phyloP scores from a whole-genome alignment of 2,797 vertebrate genomes.

The Manis javanica region DNA sequence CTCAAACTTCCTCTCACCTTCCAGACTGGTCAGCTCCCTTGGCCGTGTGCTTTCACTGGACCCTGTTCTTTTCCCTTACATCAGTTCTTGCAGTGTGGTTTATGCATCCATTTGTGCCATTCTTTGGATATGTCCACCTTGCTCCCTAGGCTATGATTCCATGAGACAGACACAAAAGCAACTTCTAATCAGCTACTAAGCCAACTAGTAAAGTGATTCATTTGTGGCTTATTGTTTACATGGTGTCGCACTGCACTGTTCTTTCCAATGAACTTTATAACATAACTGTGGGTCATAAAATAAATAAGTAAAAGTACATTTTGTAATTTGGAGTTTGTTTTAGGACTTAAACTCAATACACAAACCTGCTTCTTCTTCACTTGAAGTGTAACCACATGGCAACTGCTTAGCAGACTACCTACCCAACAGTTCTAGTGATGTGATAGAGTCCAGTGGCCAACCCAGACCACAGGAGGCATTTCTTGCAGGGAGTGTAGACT shows the following conservation, averaged over 20 bases:
- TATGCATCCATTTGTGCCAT: not conserved
- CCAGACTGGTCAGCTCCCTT: not conserved
- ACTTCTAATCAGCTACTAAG: not conserved
- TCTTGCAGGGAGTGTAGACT: not conserved
- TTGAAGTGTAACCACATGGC: not conserved
- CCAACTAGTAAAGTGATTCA: not conserved
- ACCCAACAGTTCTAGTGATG: not conserved
- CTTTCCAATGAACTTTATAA: slow-evolving; percentile 8
- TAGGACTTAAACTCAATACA: not conserved
- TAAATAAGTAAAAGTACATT: not conserved
- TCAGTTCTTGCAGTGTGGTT: not conserved
- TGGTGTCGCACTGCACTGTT: not conserved
- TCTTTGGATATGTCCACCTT: not conserved
- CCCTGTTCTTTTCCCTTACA: not conserved
- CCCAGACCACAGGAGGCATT: not conserved
- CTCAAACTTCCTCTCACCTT: not conserved
- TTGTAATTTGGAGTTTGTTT: slow-evolving; percentile 24
- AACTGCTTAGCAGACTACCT: not conserved
- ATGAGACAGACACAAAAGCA: not conserved
- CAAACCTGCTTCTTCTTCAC: not conserved
- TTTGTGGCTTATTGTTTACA: not conserved
- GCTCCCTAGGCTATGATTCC: not conserved
- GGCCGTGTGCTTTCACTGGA: not conserved
- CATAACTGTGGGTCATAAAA: not conserved
- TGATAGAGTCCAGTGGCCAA: not conserved